These are phyloP conservation scores for Blennius ocellaris DNA, from an alignment of 2,113 vertebrate genomes.

Conservation along the genomic window DNA sequence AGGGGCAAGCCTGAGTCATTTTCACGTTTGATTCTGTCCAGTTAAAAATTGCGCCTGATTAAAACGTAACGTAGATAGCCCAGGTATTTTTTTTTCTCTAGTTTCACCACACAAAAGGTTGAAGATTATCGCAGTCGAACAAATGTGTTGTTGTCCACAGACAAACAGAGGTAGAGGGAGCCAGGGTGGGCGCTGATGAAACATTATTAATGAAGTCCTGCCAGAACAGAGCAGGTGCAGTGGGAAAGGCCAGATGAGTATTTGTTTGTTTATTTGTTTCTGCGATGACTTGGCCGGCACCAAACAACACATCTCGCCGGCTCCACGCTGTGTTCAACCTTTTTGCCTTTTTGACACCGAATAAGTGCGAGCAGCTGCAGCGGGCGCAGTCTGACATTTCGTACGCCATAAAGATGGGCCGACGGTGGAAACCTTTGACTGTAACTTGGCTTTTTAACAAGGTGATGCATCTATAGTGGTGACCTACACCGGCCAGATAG, in stretches of 20 bases:
- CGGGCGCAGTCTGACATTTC: slow-evolving; percentile 42
- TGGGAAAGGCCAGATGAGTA: slow-evolving; percentile 51
- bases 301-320: slow-evolving; percentile 43
- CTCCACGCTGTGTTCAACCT: slow-evolving; percentile 54
- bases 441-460: not conserved
- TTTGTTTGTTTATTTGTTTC: not conserved
- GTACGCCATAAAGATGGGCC: slow-evolving; percentile 14
- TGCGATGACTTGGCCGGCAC: slow-evolving; percentile 26
- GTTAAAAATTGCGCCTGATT: not conserved
- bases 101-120: not conserved
- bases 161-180: not conserved
- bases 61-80: not conserved
- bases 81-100: not conserved
- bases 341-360: slow-evolving; percentile 56
- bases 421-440: not conserved
- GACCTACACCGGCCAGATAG: not conserved
- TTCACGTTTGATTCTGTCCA: too few species aligned
- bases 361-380: slow-evolving; percentile 50
- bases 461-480: not conserved
- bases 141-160: slow-evolving; percentile 1
- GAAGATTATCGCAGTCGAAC: slow-evolving; percentile 4
- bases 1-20: too few species aligned
- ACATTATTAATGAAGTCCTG: slow-evolving; percentile 21
- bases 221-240: slow-evolving; percentile 47
- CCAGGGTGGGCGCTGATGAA: slow-evolving; percentile 21